Conservation (phyloP, 2,113 vertebrate species). For the Brachyhypopomus gauderio region DNA sequence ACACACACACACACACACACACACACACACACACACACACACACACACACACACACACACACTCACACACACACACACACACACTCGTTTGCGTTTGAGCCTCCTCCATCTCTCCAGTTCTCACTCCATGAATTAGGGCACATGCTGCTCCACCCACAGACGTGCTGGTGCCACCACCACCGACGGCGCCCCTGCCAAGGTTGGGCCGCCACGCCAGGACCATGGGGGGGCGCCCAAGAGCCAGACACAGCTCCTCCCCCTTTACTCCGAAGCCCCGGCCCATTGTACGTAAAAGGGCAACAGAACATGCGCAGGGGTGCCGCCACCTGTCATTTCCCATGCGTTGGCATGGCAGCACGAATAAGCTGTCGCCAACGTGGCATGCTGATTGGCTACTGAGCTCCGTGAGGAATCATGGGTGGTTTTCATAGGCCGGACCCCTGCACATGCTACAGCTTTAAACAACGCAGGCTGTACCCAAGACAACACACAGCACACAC, state of each 20-base stretch:
- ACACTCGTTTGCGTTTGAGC: too few species aligned
- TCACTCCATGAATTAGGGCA: slow-evolving; percentile 48
- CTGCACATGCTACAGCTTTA: not conserved
- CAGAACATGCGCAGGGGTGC: slow-evolving; percentile 51
- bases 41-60: too few species aligned
- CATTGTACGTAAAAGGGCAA: not conserved
- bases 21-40: too few species aligned
- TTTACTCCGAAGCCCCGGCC: slow-evolving; percentile 20
- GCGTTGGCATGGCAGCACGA: slow-evolving; percentile 30
- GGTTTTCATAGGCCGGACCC: not conserved
- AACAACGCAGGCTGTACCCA: not conserved
- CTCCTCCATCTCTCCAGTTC: slow-evolving; percentile 38
- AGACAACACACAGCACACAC: not conserved
- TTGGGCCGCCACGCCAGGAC: slow-evolving; percentile 19
- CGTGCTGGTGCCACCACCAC: not conserved
- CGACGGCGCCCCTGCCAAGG: slow-evolving; percentile 35
- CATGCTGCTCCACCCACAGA: slow-evolving; percentile 38
- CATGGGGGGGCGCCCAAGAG: not conserved
- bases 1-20: too few species aligned
- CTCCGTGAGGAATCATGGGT: slow-evolving; percentile 28
- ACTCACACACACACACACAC: too few species aligned
- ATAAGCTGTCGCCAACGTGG: slow-evolving; percentile 24
- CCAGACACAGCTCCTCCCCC: slow-evolving; percentile 45
- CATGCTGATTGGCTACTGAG: slow-evolving; percentile 44
- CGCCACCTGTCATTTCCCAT: slow-evolving; percentile 55